Evolutionary conservation across 2,888 invertebrate genomes (phyloP), one percentile per base, ranked within the genome.

Genomic region (Parnassius smintheus): DNA sequence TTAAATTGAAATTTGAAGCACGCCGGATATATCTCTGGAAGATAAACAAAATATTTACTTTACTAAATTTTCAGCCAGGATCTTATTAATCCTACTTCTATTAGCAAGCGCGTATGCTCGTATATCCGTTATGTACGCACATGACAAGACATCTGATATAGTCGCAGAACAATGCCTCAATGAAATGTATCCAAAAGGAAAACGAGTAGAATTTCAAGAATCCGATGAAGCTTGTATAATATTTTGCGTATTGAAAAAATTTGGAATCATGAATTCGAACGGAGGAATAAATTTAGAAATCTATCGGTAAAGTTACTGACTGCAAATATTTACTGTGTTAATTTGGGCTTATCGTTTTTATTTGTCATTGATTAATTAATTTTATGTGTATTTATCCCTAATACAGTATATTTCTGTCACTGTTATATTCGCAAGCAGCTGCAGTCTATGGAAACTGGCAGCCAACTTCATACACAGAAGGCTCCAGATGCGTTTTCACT

Each of bases 71-170:
- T 45, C 59, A 65, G 65, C 56, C 52, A 62, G 25, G 41, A 52
- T 56, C 13, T 1, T 80, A 9, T 22, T 64, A 18, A 56, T 78
- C 12, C 51, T 81, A 2, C 65, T 80, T 10, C 48, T 83, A n/a
- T 56, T 73, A 1, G 69, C 65, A 12, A 68, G 71, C 2, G 63
- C 73, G 2, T 68, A 78, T 25, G 85, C 83, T 2, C 80, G 83
- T 0, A 82, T 88, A 48, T 87, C 91, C 1, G 88, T 90, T 0
- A 91, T 90, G 87, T 91, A 91, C 65, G 88, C 91, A 0, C 91
- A 91, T 61, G 90, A 91, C 62, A 84, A 81, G 51, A 63, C 77
- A 0, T 88, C 86, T 8, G 90, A 91, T 64, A 67, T 82, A 44
- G 76, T 86, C 0, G 89, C 87, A 0, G 72, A 83, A 35, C 84